phyloP scores from a whole-genome alignment of 2,797 vertebrate species.

The Phataginus tricuspis region DNA sequence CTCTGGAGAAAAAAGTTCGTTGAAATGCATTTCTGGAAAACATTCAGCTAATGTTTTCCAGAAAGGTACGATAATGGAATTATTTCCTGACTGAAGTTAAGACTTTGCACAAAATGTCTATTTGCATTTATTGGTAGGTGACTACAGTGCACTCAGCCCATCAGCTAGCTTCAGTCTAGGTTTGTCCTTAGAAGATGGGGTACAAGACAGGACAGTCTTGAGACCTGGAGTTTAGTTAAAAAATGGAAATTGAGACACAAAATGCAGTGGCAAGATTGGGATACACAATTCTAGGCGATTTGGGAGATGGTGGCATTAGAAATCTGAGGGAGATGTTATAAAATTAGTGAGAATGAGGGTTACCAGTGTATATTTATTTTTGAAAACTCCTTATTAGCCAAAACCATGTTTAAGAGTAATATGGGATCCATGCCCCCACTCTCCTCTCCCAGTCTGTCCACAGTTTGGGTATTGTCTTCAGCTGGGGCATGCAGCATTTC shows the following conservation, averaged over 20 bases:
- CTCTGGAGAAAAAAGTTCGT: not conserved
- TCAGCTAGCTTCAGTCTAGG: not conserved
- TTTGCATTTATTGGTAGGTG: not conserved
- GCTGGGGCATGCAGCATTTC: not conserved
- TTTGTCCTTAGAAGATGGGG: not conserved
- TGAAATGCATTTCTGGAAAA: not conserved
- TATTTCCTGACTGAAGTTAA: not conserved
- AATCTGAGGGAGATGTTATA: not conserved
- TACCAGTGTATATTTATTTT: not conserved
- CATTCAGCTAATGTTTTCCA: not conserved
- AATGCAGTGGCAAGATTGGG: not conserved
- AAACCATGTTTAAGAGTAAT: not conserved
- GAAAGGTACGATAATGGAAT: not conserved
- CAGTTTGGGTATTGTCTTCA: not conserved
- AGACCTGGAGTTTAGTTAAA: not conserved
- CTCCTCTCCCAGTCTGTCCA: not conserved
- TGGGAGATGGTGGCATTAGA: not conserved
- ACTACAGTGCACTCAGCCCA: not conserved
- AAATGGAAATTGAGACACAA: not conserved
- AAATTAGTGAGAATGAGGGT: not conserved
- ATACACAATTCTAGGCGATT: not conserved
- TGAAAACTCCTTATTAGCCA: not conserved
- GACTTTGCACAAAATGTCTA: not conserved
- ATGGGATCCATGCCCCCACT: not conserved
- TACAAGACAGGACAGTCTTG: not conserved